Conservation (phyloP, 2,113 vertebrate species). For the Regulus satrapa region DNA sequence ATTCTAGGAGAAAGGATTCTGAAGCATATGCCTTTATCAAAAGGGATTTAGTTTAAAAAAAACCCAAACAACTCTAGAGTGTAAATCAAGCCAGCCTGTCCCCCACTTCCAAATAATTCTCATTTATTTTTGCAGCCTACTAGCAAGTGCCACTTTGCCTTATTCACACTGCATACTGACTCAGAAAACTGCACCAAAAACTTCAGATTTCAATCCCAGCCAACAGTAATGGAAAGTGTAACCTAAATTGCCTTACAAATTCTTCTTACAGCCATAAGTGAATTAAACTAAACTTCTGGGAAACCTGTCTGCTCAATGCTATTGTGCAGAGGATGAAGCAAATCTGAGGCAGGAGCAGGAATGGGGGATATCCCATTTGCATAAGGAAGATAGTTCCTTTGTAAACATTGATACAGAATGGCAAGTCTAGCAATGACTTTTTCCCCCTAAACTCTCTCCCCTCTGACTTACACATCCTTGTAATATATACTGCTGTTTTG, state of each 20-base stretch:
- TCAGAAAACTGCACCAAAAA: background rate
- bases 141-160: background rate
- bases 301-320: background rate
- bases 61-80: background rate
- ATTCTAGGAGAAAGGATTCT: background rate
- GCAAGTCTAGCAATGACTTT: conserved; percentile 11
- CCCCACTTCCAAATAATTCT: background rate
- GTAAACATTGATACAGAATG: conserved; percentile 36
- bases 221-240: background rate
- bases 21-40: background rate
- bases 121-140: background rate
- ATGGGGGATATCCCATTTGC: background rate
- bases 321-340: background rate
- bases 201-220: background rate
- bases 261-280: background rate
- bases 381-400: conserved; percentile 42
- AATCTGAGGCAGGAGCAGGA: background rate
- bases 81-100: background rate
- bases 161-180: background rate
- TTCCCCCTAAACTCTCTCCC: background rate
- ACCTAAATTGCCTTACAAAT: background rate
- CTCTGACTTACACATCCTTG: conserved; percentile 40
- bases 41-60: background rate
- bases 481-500: conserved; percentile 29
- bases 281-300: background rate